These are phyloP conservation scores for Macroramphosus scolopax DNA, from an alignment of 2,797 vertebrate genomes.

Conservation along the genomic window DNA sequence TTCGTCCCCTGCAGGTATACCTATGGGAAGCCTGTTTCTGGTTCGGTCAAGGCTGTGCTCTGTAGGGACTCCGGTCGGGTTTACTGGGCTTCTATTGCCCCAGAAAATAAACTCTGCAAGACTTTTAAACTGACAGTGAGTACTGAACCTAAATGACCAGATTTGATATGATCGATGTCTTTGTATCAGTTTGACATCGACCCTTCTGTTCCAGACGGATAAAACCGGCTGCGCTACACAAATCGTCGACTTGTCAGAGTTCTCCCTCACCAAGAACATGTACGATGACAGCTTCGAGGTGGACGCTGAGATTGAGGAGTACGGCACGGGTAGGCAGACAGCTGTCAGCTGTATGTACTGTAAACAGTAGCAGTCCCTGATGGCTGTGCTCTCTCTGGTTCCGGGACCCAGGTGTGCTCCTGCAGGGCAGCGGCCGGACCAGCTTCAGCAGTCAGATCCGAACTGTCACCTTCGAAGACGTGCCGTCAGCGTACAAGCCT, in stretches of 20 bases:
- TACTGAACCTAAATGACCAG: background rate
- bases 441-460: constrained; percentile 37
- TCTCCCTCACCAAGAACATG: constrained; percentile 21
- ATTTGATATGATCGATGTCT: background rate
- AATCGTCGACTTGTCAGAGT: constrained; percentile 59
- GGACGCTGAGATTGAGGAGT: constrained; percentile 71
- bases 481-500: constrained; percentile 52
- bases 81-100: background rate
- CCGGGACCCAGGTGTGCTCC: constrained; percentile 67
- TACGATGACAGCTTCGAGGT: constrained; percentile 56
- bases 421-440: constrained; percentile 37
- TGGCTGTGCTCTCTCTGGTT: too few species aligned
- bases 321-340: constrained; percentile 73
- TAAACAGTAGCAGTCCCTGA: too few species aligned
- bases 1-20: constrained; percentile 68
- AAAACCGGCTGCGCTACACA: constrained; percentile 73
- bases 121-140: constrained; percentile 62
- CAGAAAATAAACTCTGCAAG: constrained; percentile 34
- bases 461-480: constrained; percentile 54
- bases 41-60: constrained; percentile 53
- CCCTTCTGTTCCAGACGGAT: constrained; percentile 69
- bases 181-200: background rate
- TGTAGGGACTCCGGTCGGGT: constrained; percentile 17
- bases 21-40: constrained; percentile 75
- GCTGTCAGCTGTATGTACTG: background rate